These are phyloP conservation scores for Petromus typicus DNA, from an alignment of 2,113 vertebrate genomes.

Conservation along the genomic window DNA sequence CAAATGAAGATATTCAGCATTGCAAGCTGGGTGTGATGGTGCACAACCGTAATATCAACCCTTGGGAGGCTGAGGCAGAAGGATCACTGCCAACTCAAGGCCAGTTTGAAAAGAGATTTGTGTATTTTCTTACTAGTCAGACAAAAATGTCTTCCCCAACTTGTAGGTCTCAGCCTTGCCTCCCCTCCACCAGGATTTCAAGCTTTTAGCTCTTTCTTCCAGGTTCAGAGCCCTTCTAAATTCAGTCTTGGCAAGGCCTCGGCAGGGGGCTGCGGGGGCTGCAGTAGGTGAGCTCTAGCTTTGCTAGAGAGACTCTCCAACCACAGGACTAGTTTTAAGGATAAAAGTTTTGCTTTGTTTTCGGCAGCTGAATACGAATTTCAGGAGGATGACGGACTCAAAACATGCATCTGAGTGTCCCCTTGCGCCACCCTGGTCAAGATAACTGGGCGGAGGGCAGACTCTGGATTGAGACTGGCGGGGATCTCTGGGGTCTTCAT, in stretches of 20 bases:
- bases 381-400: neutral
- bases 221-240: neutral
- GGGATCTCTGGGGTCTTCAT: no score
- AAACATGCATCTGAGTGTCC: neutral
- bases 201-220: neutral
- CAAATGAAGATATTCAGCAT: conserved; percentile 7
- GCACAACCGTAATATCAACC: neutral
- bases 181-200: neutral
- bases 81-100: neutral
- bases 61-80: neutral
- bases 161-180: neutral
- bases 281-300: neutral
- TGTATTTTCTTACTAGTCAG: conserved; percentile 14
- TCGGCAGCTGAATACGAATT: conserved; percentile 23
- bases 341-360: conserved; percentile 48
- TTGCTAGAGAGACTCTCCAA: neutral
- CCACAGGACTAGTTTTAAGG: neutral
- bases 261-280: neutral
- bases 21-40: neutral
- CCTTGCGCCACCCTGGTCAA: neutral
- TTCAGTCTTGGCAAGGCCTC: neutral
- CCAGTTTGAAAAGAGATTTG: neutral
- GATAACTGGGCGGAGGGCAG: neutral
- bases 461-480: neutral
- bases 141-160: neutral